Percentiles rank a stretch among this genome's conserved stretches.
phyloP scores from a whole-genome alignment of 2,888 invertebrate species.

The Dastarcus helophoroides region DNA sequence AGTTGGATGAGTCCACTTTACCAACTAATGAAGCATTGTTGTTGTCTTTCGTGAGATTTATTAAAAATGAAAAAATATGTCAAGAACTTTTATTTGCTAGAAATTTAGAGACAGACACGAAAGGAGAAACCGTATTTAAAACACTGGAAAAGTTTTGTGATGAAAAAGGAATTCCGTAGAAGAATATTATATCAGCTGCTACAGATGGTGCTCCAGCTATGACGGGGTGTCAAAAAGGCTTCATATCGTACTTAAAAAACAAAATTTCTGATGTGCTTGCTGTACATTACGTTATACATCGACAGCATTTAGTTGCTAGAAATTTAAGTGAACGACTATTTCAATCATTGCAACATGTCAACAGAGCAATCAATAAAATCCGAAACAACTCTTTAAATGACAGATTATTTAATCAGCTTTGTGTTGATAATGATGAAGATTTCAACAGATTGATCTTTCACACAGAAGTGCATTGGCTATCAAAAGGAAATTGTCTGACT shows the following conservation, averaged over 20 bases:
- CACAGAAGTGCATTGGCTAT: no score
- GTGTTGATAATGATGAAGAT: no score
- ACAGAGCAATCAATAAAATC: no score
- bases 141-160: slow-evolving; percentile 11
- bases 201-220: slow-evolving; percentile 13
- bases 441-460: no score
- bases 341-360: no score
- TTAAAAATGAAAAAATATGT: slow-evolving; percentile 14
- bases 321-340: slow-evolving; percentile 11
- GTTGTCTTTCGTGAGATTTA: slow-evolving; percentile 17
- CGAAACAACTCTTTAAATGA: no score
- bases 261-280: slow-evolving; percentile 5
- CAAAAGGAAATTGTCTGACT: no score
- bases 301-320: slow-evolving; percentile 8
- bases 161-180: slow-evolving; percentile 10
- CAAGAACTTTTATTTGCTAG: slow-evolving; percentile 14
- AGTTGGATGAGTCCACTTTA: slow-evolving; percentile 19
- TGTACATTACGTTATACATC: slow-evolving; percentile 8
- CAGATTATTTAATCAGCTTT: no score
- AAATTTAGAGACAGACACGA: slow-evolving; percentile 13
- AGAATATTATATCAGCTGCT: slow-evolving; percentile 12
- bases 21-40: slow-evolving; percentile 16
- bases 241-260: slow-evolving; percentile 7
- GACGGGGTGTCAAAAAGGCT: slow-evolving; percentile 8
- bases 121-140: slow-evolving; percentile 15